Base-by-base conservation (phyloP, 2,888 invertebrate genomes). In the Eristalis tenax region DNA sequence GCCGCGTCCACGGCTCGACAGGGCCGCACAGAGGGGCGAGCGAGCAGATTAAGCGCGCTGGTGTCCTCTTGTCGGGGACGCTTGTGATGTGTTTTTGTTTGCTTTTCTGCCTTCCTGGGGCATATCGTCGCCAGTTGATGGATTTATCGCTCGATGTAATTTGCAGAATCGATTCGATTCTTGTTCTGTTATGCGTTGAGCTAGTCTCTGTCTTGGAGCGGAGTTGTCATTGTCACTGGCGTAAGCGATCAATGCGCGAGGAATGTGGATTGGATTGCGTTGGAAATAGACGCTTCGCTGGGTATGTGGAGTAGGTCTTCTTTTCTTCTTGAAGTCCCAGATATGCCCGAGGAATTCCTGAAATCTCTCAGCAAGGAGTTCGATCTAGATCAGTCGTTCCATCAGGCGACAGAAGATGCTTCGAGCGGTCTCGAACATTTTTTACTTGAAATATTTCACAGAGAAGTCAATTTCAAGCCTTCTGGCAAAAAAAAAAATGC, bases 151-250 rank as follows among this genome's bases (percentile, higher is more conserved):
- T 76, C 23, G 61, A 69, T 74, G 77, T 57, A 77, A 76, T 68
- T 81, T 75, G 79, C 76, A 61, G 76, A 73, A 77, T 83, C 68
- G 81, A 70, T 71, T 79, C 76, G 68, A 69, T 50, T 50, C 50
- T 50, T 50, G 18, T 18, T 50, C 18, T 8, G 50, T 8, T n/a
- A 50, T n/a, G 6, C 50, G n/a, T 18, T 4, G 4, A 4, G 43
- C 6, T 50, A n/a, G 15, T 73, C 22, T 59, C 23, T 32, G 0
- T 8, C 10, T 61, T 13, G n/a, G 50, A 32, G 8, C 18, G 38
- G 73, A 40, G 59, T 70, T 64, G 50, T 40, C 23, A 13, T 89
- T 91, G 90, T 90, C 90, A 89, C 87, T 83, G 84, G 76, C 80
- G 69, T 63, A 61, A 78, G 75, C 70, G 77, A 65, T 71, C 82